phyloP scores from a whole-genome alignment of 2,113 vertebrate genomes.

The Nanger granti region DNA sequence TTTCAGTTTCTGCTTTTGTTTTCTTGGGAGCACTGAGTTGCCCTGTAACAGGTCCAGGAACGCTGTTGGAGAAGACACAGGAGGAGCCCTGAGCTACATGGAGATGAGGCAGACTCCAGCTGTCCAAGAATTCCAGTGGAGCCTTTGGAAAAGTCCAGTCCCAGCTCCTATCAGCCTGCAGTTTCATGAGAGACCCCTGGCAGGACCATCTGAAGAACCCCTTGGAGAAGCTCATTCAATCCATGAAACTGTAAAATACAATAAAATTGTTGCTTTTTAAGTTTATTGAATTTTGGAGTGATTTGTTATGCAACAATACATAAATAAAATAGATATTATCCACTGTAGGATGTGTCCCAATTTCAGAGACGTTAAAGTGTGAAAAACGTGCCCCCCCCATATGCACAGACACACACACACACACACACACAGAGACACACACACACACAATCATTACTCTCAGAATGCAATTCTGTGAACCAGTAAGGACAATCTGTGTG shows the following conservation, averaged over 20 bases:
- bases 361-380: neutral
- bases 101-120: neutral
- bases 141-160: neutral
- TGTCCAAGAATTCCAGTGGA: neutral
- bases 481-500: neutral
- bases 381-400: neutral
- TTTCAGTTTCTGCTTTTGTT: neutral
- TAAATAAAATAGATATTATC: neutral
- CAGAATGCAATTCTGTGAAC: neutral
- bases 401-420: rapidly evolving
- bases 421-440: neutral
- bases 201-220: neutral
- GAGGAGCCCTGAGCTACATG: neutral
- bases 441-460: neutral
- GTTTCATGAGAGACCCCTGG: neutral
- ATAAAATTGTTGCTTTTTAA: neutral
- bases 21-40: neutral
- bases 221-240: neutral
- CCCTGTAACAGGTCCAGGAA: neutral
- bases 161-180: neutral
- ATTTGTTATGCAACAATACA: neutral
- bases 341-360: neutral
- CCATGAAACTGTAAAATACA: neutral
- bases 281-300: neutral
- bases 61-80: neutral